Evolutionary conservation across 2,888 invertebrate genomes (phyloP).

Genomic region (Macrosoma leucophasiata): DNA sequence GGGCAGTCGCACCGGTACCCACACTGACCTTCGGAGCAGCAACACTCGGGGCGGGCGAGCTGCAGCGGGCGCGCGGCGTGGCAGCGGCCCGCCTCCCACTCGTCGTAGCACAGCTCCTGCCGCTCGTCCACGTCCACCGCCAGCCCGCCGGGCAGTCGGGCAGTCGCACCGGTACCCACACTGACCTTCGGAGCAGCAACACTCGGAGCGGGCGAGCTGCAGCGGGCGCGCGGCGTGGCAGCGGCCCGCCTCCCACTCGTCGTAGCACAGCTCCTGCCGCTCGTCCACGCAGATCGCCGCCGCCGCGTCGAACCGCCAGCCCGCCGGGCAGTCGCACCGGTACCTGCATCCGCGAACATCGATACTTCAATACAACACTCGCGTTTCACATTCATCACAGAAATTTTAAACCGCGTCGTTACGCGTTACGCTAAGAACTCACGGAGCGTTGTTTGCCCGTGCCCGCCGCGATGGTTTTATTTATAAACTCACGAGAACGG

Average conservation of each 20-base stretch:
- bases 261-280: slow-evolving; percentile 85
- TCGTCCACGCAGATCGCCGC: slow-evolving; percentile 84
- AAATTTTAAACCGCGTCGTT: no score
- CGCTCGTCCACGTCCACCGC: slow-evolving; percentile 85
- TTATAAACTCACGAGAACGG: no score
- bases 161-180: slow-evolving; percentile 80
- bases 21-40: slow-evolving; percentile 57
- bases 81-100: slow-evolving; percentile 54
- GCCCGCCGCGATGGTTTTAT: no score
- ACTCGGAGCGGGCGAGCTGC: slow-evolving; percentile 53
- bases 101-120: slow-evolving; percentile 85
- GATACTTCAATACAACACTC: no score
- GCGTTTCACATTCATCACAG: no score
- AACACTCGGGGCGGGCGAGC: slow-evolving; percentile 56
- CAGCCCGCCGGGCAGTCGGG: slow-evolving; percentile 81
- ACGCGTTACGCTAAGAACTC: no score
- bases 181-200: slow-evolving; percentile 64
- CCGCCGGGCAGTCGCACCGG: slow-evolving; percentile 87
- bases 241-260: slow-evolving; percentile 60
- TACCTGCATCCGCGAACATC: no score
- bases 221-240: slow-evolving; percentile 58
- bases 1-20: slow-evolving; percentile 82
- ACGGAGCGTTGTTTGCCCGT: no score
- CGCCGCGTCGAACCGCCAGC: slow-evolving; percentile 80
- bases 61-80: slow-evolving; percentile 56